phyloP scores from a whole-genome alignment of 2,797 vertebrate species.

The Numenius phaeopus region DNA sequence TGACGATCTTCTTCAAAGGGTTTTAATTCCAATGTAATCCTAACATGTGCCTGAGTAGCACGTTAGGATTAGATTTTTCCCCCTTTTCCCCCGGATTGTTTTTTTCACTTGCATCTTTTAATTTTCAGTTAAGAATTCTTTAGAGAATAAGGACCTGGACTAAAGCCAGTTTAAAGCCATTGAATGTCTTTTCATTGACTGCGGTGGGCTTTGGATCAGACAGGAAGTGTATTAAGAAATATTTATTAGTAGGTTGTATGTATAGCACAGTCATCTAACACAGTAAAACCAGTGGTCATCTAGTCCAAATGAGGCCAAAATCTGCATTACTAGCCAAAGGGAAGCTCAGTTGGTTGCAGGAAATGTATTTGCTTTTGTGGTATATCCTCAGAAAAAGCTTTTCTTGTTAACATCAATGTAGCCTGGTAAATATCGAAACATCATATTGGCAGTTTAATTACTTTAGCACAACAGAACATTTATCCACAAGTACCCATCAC shows the following conservation, averaged over 20 bases:
- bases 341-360: background rate
- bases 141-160: background rate
- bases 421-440: background rate
- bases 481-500: background rate
- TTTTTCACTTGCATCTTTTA: background rate
- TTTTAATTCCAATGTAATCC: background rate
- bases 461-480: background rate
- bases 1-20: background rate
- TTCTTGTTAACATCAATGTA: fast-evolving
- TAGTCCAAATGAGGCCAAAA: background rate
- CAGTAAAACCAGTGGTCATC: background rate
- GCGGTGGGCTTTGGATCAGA: background rate
- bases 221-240: background rate
- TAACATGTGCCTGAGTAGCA: background rate
- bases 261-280: background rate
- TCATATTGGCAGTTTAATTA: background rate
- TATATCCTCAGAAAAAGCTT: background rate
- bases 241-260: background rate
- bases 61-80: background rate
- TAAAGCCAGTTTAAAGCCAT: slow-evolving; percentile 1
- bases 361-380: background rate
- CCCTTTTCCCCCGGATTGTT: background rate
- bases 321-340: background rate
- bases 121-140: slow-evolving; percentile 37
- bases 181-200: slow-evolving; percentile 29